Base-by-base conservation (phyloP, 2,797 vertebrate species). In the Parotocinclus haroldoi region DNA sequence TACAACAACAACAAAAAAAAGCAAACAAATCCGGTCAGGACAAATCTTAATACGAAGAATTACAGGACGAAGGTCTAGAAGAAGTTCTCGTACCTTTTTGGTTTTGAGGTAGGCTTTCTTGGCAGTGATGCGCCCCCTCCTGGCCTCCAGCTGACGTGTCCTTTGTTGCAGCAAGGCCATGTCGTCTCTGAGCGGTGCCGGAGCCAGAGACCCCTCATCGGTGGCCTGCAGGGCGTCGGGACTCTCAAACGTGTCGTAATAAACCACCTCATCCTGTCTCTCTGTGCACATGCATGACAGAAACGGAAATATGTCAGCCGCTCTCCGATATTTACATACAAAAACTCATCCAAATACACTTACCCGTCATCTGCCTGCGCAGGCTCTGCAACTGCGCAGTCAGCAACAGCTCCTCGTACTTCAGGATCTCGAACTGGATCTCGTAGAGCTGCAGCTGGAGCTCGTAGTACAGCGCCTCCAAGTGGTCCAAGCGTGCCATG, bases 31-130 rank as follows among this genome's bases (percentile, higher is more conserved):
- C 10, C 44, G 27, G 38, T 14, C 0, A 7, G n/a, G n/a, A n/a
- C 27, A 27, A 27, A 27, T 5, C 1, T 36, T 39, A 42, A 11
- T 42, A 42, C 8, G 4, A 1, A 42, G 3, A 27, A 8, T 42
- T 4, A 11, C 40, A 42, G 10, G 7, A 42, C n/a, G 8, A 9
- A 1, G 10, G 40, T 42, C 8, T 11, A 4, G 2, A 42, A 11
- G 40, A 3, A 14, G n/a, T 50, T 1, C n/a, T 17, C 18, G 42
- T 75, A 95, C 96, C 95, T 97, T 98, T 87, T 98, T 99, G 84
- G 95, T 96, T 89, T 94, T 96, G 93, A 98, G 96, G 94, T 97
- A 98, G 92, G 93, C 94, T 88, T 95, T 98, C 90, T 98, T 98
- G 83, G 96, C 89, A 37, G 94, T 96, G 87, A 98, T 98, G 67